These are phyloP conservation scores for Andinoacara biseriatus DNA, from an alignment of 2,113 vertebrate species.

Conservation along the genomic window DNA sequence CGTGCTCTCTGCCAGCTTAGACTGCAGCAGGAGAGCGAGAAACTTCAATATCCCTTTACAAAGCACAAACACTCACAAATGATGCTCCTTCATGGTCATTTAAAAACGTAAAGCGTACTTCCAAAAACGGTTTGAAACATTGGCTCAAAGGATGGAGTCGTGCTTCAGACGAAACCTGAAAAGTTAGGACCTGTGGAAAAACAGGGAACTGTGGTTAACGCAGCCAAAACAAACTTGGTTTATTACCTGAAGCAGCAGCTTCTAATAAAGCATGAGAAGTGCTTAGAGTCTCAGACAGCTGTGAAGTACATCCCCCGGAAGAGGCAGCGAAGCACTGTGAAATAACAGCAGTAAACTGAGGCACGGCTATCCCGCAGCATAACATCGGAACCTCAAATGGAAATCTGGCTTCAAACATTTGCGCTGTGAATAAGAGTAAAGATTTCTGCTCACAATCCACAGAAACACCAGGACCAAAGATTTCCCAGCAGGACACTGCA, in stretches of 20 bases:
- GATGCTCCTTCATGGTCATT: neutral
- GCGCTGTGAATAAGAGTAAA: neutral
- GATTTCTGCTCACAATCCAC: neutral
- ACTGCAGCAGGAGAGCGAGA: neutral
- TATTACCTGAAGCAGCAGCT: neutral
- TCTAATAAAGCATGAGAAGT: neutral
- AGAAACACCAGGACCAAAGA: neutral
- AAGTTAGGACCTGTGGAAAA: neutral
- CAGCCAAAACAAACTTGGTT: neutral
- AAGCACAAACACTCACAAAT: neutral
- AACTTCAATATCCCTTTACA: fast-evolving
- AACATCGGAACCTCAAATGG: neutral
- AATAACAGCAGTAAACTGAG: neutral
- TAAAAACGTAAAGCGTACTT: neutral
- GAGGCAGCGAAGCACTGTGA: neutral
- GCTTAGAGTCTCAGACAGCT: neutral
- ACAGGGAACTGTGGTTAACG: neutral
- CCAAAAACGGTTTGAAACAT: neutral
- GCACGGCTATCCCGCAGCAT: neutral
- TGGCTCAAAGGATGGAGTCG: neutral
- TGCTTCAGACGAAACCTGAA: neutral
- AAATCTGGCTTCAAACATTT: neutral
- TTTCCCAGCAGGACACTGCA: fast-evolving
- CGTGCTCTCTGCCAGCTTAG: neutral
- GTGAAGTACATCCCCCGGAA: neutral